These are phyloP conservation scores for Elgaria multicarinata DNA, from an alignment of 2,113 vertebrate genomes.

Conservation along the genomic window DNA sequence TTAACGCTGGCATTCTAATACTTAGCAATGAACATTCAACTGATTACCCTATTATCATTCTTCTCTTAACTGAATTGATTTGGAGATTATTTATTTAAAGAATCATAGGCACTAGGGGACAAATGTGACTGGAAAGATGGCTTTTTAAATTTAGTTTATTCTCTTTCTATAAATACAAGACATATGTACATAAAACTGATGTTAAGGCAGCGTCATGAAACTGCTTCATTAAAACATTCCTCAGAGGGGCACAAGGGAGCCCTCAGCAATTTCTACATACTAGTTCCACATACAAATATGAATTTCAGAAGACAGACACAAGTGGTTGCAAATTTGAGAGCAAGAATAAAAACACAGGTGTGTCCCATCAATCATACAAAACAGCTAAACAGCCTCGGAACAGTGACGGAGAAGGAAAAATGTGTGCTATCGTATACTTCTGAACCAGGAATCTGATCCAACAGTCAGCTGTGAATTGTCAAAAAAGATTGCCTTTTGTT, in stretches of 20 bases:
- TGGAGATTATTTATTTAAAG: no score
- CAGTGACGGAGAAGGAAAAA: background rate
- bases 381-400: background rate
- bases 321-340: background rate
- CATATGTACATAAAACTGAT: background rate
- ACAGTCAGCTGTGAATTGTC: constrained; percentile 41
- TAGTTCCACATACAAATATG: background rate
- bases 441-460: constrained; percentile 64
- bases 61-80: no score
- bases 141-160: background rate
- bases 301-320: constrained; percentile 22
- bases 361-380: constrained; percentile 1
- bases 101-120: no score
- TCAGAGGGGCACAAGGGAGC: background rate
- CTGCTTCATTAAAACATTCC: constrained; percentile 18
- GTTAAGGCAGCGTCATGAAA: background rate
- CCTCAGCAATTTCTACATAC: background rate
- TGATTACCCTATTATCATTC: no score
- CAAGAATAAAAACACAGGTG: constrained; percentile 9
- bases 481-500: constrained; percentile 67
- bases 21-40: no score
- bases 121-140: background rate
- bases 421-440: constrained; percentile 22
- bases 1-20: no score
- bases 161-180: constrained; percentile 13